Base-by-base conservation (phyloP, 2,797 vertebrate genomes). In the Meda fulgida region DNA sequence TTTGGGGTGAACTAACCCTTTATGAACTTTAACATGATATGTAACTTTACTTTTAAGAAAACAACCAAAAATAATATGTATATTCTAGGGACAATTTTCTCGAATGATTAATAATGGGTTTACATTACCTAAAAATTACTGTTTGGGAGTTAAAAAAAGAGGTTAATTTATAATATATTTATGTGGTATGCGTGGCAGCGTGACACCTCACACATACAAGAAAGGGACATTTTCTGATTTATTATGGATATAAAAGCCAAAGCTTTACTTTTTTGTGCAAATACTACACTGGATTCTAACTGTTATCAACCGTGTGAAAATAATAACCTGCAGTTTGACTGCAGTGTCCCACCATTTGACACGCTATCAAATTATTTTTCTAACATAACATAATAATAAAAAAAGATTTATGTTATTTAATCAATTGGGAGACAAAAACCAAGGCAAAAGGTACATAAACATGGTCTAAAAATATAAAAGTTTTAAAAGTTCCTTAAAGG, bases 271-370 rank as follows among this genome's bases (percentile, higher is more conserved):
- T 83, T 48, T 75, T 65, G 19, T 51, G 21, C 14, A 13, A 10
- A 69, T 38, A 38, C 21, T n/a, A 38, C 3, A 40, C 14, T 0
- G 53, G 7, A 77, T 34, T 26, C 5, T 7, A 65, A 36, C 40
- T 26, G 43, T 51, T 75, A 63, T 63, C 40, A 75, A 51, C 40
- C 40, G n/a, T 51, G 40, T 75, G 81, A 65, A 83, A 75, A 75
- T 36, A 73, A 21, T 46, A 75, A 71, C 55, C 7, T 72, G 69
- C 69, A 43, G 53, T 60, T 58, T 60, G 67, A 71, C 67, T 43
- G 51, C n/a, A 34, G 19, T 81, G 53, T 72, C 53, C 6, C 43
- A 71, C 53, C 40, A 70, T 46, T 82, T 60, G 38, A 73, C 26
- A 46, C 29, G 4, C 29, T 34, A 19, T 46, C 34, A 43, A 60